Base-by-base conservation (phyloP, 2,797 vertebrate genomes). In the Mus caroli region DNA sequence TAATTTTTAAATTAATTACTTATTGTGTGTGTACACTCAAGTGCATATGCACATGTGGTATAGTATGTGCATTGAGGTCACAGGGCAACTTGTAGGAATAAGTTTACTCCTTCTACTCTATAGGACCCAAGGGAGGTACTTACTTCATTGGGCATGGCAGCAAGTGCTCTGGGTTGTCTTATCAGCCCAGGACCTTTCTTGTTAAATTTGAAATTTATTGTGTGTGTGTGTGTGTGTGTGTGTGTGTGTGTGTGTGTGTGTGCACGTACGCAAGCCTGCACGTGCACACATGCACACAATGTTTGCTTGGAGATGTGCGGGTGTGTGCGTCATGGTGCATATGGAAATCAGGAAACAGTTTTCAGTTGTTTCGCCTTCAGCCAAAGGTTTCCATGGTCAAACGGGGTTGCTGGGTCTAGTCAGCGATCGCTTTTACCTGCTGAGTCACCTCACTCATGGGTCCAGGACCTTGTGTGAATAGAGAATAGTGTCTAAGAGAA, bases 401-500 rank as follows among this genome's bases (percentile, higher is more conserved):
- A 73, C 3, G 40, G 50, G 52, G n/a, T 20, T 56, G 24, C 4
- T 40, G n/a, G 46, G 52, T 28, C 56, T 40, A 3, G 17, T 54
- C 9, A 73, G 24, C 9, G 20, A 88, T 52, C 3, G 0, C 2
- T 56, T 88, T 87, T 73, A 56, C 50, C 67, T 40, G 52, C 5
- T 12, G 14, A 56, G n/a, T 15, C 24, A 28, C 7, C 50, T 73
- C 14, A 40, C n/a, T 88, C 50, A 56, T 5, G 20, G 6, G 37
- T 12, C 12, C 2, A 75, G 79, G 92, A 76, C 40, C 60, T 95
- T 92, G 24, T 31, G 78, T 20, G 37, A 86, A 77, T 75, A 95
- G 3, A 92, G 79, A 78, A 73, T 73, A 84, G 94, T 90, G 60
- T 87, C 83, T 96, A 86, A 71, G 85, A 97, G 50, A 80, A 92